Base-by-base conservation (phyloP, 2,888 invertebrate species). In the Notocelia uddmanniana region DNA sequence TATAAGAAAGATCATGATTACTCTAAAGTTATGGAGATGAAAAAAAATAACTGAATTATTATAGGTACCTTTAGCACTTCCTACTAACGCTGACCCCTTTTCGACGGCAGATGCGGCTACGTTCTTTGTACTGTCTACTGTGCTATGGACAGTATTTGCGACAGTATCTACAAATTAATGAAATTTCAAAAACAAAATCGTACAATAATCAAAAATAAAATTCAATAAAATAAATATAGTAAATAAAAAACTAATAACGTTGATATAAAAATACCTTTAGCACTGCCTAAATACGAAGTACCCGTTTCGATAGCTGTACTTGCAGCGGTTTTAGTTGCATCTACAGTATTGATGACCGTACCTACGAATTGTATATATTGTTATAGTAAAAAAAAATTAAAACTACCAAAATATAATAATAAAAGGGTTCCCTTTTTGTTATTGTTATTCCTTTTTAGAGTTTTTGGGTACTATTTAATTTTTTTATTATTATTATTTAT, bases 241-340 rank as follows among this genome's bases (percentile, higher is more conserved):
- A n/a, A 31, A 26, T 15, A 2, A 31, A n/a, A 45, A 19, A 19
- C 9, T 34, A n/a, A 57, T 18, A 34, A 19, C 11, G 11, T 11
- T 11, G n/a, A 26, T 41, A 15, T 41, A 15, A 18, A 67, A 74
- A 60, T 83, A 85, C 85, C 85, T 87, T 83, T 86, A 74, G 85
- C 84, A 34, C 79, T 79, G 73, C 82, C 84, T 72, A 72, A 62
- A 68, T 62, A 75, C 21, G 84, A 80, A 68, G 83, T 78, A 59
- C 89, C 84, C 62, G 87, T 88, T 58, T 86, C 86, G 69, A 84
- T 77, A 67, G 83, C 85, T 18, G 86, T 77, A 11, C 84, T 80
- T 6, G 89, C 85, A 41, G 81, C 80, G 76, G 81, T 85, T 77
- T 86, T 88, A n/a, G 87, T 85, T n/a, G 86, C 84, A 73, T 86